Evolutionary conservation across 2,888 invertebrate genomes (phyloP), one percentile per base, ranked within the genome.

Genomic region (Drosophila putrida): DNA sequence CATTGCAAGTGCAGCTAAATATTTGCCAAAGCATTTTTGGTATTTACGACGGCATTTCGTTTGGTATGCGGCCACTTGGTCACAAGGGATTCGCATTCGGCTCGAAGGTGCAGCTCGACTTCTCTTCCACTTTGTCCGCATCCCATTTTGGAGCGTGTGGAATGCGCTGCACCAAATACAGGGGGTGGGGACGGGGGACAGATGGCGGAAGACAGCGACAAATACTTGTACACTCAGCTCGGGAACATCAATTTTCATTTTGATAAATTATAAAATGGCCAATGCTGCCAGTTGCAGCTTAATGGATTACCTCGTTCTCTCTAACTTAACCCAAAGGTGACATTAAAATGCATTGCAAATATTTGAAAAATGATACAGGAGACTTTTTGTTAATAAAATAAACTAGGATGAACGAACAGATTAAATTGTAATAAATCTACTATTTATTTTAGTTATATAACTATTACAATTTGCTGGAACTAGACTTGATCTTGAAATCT

Each of bases 211-310:
- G 41, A 46, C 64, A 65, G 58, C 66, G 74, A 73, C 78, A 78
- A 78, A 75, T 69, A 62, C 60, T 75, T 49, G 57, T 58, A 51
- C 33, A 50, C 41, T 50, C 59, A 11, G 50, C 50, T 27, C 25
- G 64, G 50, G 74, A 59, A 78, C 85, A 86, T 86, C 89, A 88
- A 86, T 86, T 86, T 88, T 89, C 85, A 86, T 86, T 88, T 85
- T 89, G 89, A 89, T 86, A 86, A 86, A 86, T 86, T 86, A 88
- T 85, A 80, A 82, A 89, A 88, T 80, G 69, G 69, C 73, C 75
- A 74, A 44, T 38, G 55, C 61, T 66, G 68, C 54, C 70, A 68
- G 63, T 62, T 47, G 11, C 69, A 66, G 54, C 61, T 64, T 67
- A 78, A 78, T 78, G 65, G 80, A 80, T 78, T 80, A 67, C 67